A percentile compares a stretch with the other conserved stretches of the same genome.
phyloP scores from a whole-genome alignment of 2,113 vertebrate genomes.

The Calidris pygmaea region DNA sequence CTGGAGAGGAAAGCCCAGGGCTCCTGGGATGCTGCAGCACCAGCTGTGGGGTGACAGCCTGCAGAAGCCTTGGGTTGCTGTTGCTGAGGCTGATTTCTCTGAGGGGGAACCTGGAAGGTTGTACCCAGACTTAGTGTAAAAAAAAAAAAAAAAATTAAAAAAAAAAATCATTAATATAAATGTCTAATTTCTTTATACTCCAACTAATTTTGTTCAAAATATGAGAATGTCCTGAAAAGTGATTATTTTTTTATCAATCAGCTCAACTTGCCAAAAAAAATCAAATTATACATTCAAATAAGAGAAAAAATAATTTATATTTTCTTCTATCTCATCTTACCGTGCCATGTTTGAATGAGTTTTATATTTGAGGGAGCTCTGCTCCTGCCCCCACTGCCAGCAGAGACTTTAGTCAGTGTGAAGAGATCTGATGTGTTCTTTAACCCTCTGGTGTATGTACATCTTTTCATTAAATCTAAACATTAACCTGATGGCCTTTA shows the following conservation, averaged over 20 bases:
- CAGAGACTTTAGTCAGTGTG: background rate
- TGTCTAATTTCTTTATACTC: background rate
- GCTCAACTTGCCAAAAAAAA: background rate
- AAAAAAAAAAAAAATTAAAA: background rate
- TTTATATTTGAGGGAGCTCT: background rate
- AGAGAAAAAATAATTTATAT: background rate
- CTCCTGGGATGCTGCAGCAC: background rate
- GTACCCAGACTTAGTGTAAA: background rate
- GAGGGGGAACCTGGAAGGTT: background rate
- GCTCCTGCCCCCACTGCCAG: fast-evolving
- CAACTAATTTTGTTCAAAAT: background rate
- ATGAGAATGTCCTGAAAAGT: background rate
- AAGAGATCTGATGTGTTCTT: background rate
- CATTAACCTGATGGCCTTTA: conserved; percentile 38
- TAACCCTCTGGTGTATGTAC: background rate
- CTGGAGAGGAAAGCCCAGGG: background rate
- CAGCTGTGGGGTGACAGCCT: fast-evolving
- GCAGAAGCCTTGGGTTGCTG: background rate
- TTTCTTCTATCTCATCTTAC: background rate
- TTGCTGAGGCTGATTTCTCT: background rate
- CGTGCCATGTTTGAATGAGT: background rate
- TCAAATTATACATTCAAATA: background rate
- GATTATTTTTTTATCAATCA: fast-evolving
- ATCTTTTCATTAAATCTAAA: conserved; percentile 39
- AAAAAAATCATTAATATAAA: background rate